Base-by-base conservation (phyloP, 2,888 invertebrate genomes). In the Anorthoa munda region DNA sequence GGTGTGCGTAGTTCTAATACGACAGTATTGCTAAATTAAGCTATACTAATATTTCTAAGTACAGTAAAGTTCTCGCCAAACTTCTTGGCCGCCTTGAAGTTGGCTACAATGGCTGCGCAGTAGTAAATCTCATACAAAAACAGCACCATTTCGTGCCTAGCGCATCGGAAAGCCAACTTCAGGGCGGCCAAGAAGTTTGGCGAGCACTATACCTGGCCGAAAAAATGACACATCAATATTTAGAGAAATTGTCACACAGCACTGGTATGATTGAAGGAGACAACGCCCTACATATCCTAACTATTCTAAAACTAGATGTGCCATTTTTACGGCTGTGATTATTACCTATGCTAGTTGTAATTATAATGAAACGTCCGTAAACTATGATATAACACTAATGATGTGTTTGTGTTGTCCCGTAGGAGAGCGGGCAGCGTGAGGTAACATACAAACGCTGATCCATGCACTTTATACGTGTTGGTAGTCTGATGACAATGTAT, bases 351-450 rank as follows among this genome's bases (percentile, higher is more conserved):
- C 21, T 79, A 72, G 39, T 53, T 59, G 13, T 79, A 53, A 56
- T 75, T 65, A 23, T 73, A 78, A 59, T 80, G 39, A 53, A 60
- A 50, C 48, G 71, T 71, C 55, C 23, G 60, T 72, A 21, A 61
- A 68, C 64, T 72, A 75, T 75, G 73, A 81, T 86, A 53, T 75
- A 71, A 83, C 80, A 86, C 86, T 90, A 91, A 94, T 94, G 91
- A 90, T 67, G 85, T 93, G 91, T 96, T 95, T 96, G 94, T 96
- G 94, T 96, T 96, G 93, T 95, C 94, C 94, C 92, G 97, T 97
- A 97, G 97, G 97, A 97, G 95, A 97, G 97, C 97, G 97, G 97
- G 94, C 97, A 97, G 96, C 97, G 97, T 93, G 97, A 97, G 97
- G 97, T 97, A 97, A 97, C 94, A 92, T 82, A 93, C 90, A 93